Percentiles rank a stretch among this genome's conserved stretches.
phyloP scores from a whole-genome alignment of 2,797 vertebrate genomes.

The Dromococcyx pavoninus region DNA sequence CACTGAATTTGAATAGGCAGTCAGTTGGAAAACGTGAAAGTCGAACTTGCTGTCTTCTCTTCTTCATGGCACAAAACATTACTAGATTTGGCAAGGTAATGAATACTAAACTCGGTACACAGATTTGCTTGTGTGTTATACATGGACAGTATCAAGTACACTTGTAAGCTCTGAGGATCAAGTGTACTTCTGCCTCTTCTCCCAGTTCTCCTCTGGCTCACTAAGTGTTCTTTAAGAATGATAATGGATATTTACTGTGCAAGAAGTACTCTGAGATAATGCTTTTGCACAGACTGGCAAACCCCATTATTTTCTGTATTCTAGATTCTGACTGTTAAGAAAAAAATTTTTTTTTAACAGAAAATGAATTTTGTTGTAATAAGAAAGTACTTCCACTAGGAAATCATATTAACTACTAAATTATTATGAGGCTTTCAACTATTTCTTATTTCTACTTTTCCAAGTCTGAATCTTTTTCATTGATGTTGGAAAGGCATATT shows the following conservation, averaged over 20 bases:
- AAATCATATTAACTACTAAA: not conserved
- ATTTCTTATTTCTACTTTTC: not conserved
- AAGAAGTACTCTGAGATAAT: not conserved
- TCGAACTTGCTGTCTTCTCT: not conserved
- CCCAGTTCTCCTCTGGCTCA: not conserved
- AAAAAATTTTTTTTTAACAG: not conserved
- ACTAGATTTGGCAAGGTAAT: not conserved
- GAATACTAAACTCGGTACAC: not conserved
- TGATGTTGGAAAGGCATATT: not conserved
- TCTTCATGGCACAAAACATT: not conserved
- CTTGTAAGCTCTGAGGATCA: not conserved
- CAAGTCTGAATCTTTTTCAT: not conserved
- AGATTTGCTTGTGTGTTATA: not conserved
- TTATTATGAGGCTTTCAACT: not conserved
- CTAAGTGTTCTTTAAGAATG: not conserved
- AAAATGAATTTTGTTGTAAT: not conserved
- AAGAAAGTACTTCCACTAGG: not conserved
- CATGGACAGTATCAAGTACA: not conserved
- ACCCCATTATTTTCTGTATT: not conserved
- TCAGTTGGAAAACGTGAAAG: not conserved
- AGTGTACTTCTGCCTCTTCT: not conserved
- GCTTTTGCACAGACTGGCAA: not conserved
- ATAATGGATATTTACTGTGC: not conserved
- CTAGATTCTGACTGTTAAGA: not conserved
- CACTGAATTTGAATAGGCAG: not conserved